Evolutionary conservation across 2,113 vertebrate genomes (phyloP), one percentile per base, ranked within the genome.

Genomic region (Scomber japonicus): DNA sequence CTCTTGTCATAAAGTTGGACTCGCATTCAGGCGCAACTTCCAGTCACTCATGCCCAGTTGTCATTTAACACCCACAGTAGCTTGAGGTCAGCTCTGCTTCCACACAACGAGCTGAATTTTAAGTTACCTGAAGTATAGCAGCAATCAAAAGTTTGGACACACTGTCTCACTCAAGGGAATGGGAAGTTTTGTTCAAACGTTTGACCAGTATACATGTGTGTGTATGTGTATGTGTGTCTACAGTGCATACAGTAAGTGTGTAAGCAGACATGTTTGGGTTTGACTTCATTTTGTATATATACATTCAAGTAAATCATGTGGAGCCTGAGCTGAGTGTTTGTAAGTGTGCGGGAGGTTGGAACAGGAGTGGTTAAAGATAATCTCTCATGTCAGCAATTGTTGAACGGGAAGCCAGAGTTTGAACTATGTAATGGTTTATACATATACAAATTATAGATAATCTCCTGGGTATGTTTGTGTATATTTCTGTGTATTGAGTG

Each of bases 361-460:
- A 73, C 45, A 51, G 57, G 67, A 75, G 27, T 62, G 62, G 30
- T 45, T 73, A 19, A 64, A 56, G 71, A 62, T 81, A 50, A 84
- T 79, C 68, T 61, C 63, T 88, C 84, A 78, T 82, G 87, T 87
- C 88, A 69, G 73, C 21, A 57, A 77, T 65, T 82, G 68, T 71
- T 80, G 65, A 74, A 81, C 11, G 64, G 45, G 77, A 60, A 63
- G 79, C 71, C 16, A 27, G 54, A 59, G 50, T 84, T 78, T 63
- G 15, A 80, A 73, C 35, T 35, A 24, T 81, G 84, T 86, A 72
- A 84, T 83, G 71, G 70, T 82, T 78, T 51, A 61, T 19, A 84
- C 40, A 30, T 87, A 86, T 89, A 88, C 60, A 89, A 56, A 61
- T 69, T 48, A 73, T 35, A 79, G 59, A 67, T 73, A 78, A 83